Percentiles rank a stretch among this genome's conserved stretches.
These are phyloP conservation scores for Aleiodes alternator DNA, from an alignment of 2,888 invertebrate genomes.

Conservation along the genomic window DNA sequence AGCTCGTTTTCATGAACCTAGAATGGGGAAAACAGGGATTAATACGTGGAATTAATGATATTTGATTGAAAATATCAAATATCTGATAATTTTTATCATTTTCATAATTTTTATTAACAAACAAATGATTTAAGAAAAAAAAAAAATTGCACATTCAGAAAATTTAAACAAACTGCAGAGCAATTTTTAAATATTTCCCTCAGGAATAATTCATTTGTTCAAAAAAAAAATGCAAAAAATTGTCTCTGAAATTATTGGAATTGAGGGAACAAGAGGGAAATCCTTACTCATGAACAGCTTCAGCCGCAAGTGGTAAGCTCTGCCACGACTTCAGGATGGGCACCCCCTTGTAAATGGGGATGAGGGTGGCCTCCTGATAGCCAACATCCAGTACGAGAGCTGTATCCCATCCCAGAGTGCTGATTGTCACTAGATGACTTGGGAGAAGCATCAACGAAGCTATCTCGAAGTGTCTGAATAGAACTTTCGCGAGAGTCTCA, in stretches of 20 bases:
- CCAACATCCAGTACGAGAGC: constrained; percentile 93
- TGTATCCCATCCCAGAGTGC: constrained; percentile 88
- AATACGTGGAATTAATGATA: too few relatives aligned
- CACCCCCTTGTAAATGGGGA: constrained; percentile 91
- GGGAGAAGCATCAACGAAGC: constrained; percentile 86
- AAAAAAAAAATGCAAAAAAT: too few relatives aligned
- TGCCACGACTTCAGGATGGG: constrained; percentile 91
- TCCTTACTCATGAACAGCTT: constrained; percentile 83
- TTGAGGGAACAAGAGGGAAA: not conserved
- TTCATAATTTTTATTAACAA: too few relatives aligned
- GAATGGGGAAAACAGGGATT: constrained; percentile 13
- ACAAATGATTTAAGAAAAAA: too few relatives aligned
- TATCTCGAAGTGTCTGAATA: constrained; percentile 96
- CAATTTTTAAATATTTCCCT: too few relatives aligned
- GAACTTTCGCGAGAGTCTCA: constrained; percentile 91
- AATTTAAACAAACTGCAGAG: too few relatives aligned
- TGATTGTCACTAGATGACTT: constrained; percentile 88
- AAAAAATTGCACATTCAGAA: too few relatives aligned
- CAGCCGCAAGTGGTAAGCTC: constrained; percentile 86
- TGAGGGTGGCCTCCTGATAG: constrained; percentile 86
- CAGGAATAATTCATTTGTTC: too few relatives aligned
- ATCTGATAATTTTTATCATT: too few relatives aligned
- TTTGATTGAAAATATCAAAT: too few relatives aligned
- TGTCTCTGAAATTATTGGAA: too few relatives aligned
- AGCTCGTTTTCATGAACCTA: constrained; percentile 62